A percentile compares a stretch with the other conserved stretches of the same genome.
Conservation (phyloP, 2,797 vertebrate genomes). For the Octomys mimax region DNA sequence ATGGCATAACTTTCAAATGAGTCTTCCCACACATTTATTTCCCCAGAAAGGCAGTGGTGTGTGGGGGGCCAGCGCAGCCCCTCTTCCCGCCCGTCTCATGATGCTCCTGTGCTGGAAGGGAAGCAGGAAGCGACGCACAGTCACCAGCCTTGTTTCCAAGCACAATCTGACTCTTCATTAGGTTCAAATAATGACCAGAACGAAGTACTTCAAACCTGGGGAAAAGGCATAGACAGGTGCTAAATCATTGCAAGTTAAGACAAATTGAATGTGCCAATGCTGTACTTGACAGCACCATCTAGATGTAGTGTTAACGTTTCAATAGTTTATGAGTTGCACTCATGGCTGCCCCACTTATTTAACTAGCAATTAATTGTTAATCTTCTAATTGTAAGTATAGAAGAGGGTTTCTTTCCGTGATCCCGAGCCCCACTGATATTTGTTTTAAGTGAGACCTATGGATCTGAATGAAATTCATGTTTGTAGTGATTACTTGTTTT, state of each 20-base stretch:
- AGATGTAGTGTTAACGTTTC: not conserved
- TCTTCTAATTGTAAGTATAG: not conserved
- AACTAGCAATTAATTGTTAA: not conserved
- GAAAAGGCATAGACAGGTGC: not conserved
- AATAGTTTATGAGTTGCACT: not conserved
- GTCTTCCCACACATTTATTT: not conserved
- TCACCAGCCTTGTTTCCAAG: accelerated
- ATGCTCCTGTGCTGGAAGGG: not conserved
- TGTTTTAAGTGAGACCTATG: not conserved
- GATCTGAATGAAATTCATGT: not conserved
- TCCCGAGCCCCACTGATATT: not conserved
- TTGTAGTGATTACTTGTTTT: not conserved
- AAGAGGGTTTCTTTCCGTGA: not conserved
- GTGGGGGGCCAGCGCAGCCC: accelerated
- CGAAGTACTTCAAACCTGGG: not conserved
- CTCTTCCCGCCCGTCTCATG: accelerated
- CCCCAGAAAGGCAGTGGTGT: not conserved
- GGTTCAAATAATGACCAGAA: not conserved
- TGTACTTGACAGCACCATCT: not conserved
- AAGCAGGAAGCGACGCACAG: not conserved
- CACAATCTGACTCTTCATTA: not conserved
- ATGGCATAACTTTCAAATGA: not conserved
- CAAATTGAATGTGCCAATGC: not conserved
- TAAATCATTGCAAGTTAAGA: not conserved
- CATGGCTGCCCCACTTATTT: not conserved